phyloP scores from a whole-genome alignment of 1,140 invertebrate genomes.

The Chironomus striatipennis region DNA sequence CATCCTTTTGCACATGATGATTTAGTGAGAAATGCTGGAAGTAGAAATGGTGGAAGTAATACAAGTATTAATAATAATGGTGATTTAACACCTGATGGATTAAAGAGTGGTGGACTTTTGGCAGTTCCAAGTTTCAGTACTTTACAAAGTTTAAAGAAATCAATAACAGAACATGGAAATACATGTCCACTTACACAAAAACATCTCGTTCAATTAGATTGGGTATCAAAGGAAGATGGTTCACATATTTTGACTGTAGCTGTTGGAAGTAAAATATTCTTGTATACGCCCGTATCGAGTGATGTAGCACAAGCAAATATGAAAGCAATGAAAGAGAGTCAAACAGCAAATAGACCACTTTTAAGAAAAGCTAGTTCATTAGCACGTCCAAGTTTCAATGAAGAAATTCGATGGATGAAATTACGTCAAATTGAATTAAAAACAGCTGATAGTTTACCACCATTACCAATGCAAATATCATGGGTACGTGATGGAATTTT shows the following conservation, averaged over 20 bases:
- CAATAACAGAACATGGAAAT: conserved; percentile 84
- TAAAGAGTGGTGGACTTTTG: conserved; percentile 53
- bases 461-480: conserved; percentile 94
- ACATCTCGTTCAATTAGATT: conserved; percentile 89
- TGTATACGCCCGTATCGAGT: conserved; percentile 78
- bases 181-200: conserved; percentile 81
- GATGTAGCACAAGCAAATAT: conserved; percentile 85
- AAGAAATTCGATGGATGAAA: conserved; percentile 93
- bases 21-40: conserved; percentile 33
- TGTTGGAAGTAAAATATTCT: conserved; percentile 83
- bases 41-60: conserved; percentile 38
- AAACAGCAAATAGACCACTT: conserved; percentile 69
- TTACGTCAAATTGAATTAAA: conserved; percentile 81
- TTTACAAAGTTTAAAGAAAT: conserved; percentile 76
- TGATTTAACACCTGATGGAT: conserved; percentile 37
- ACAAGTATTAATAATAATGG: conserved; percentile 31
- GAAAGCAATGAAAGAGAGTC: conserved; percentile 75
- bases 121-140: conserved; percentile 91
- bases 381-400: conserved; percentile 71
- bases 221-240: conserved; percentile 98
- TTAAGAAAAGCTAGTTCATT: conserved; percentile 78
- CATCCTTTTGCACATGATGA: conserved; percentile 55
- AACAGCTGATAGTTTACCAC: conserved; percentile 91
- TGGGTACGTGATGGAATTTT: conserved; percentile 97
- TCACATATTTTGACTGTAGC: conserved; percentile 95